phyloP scores from a whole-genome alignment of 2,113 vertebrate genomes.

The Felis catus region F.catus_Fca126_mat1.0 CM031415.1:138497001-138497500 shows the following conservation, averaged over 20 bases:
- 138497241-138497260: not conserved
- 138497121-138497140: not conserved
- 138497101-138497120: not conserved
- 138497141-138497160: slow-evolving; percentile 8
- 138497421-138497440: not conserved
- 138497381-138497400: not conserved
- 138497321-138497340: not conserved
- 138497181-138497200: not conserved
- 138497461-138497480: not conserved
- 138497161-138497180: not conserved
- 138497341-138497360: not conserved
- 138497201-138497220: not conserved
- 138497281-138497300: not conserved
- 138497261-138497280: not conserved
- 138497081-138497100: slow-evolving; percentile 39
- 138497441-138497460: not conserved
- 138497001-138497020: not conserved
- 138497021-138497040: not conserved
- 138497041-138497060: not conserved
- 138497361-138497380: not conserved
- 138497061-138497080: not conserved
- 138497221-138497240: not conserved
- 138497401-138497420: not conserved
- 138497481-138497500: not conserved
- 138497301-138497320: not conserved